Evolutionary conservation across 2,113 vertebrate species (phyloP).

Genomic region (Elephas maximus): DNA sequence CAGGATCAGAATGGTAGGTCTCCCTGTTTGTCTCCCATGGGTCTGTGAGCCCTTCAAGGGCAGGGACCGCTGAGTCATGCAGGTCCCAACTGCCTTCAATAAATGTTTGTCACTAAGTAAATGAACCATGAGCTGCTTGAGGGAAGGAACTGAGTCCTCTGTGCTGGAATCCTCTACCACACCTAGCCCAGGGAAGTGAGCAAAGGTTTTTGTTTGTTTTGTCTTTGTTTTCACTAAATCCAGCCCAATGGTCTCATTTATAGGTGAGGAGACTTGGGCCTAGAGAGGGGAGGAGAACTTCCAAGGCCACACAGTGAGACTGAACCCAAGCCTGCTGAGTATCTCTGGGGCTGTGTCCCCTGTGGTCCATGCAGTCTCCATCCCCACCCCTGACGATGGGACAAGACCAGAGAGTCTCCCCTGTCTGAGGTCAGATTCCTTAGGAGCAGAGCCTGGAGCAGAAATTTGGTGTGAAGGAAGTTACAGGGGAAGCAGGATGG

Average conservation of each 20-base stretch:
- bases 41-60: neutral
- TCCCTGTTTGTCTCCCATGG: neutral
- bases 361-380: neutral
- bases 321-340: neutral
- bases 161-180: conserved; percentile 26
- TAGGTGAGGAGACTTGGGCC: neutral
- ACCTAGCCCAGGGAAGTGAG: neutral
- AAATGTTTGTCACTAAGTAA: conserved; percentile 58
- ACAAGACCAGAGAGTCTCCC: neutral
- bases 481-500: neutral
- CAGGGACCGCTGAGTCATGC: conserved; percentile 30
- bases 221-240: conserved; percentile 4
- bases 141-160: neutral
- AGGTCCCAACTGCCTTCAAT: neutral
- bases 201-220: neutral
- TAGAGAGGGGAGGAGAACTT: neutral
- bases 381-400: neutral
- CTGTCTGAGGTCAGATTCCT: neutral
- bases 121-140: neutral
- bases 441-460: neutral
- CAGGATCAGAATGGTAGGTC: neutral
- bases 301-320: neutral
- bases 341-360: neutral
- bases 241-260: neutral
- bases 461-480: neutral